Conservation (phyloP, 2,797 vertebrate genomes). For the Pangasius sanitwongsei region DNA sequence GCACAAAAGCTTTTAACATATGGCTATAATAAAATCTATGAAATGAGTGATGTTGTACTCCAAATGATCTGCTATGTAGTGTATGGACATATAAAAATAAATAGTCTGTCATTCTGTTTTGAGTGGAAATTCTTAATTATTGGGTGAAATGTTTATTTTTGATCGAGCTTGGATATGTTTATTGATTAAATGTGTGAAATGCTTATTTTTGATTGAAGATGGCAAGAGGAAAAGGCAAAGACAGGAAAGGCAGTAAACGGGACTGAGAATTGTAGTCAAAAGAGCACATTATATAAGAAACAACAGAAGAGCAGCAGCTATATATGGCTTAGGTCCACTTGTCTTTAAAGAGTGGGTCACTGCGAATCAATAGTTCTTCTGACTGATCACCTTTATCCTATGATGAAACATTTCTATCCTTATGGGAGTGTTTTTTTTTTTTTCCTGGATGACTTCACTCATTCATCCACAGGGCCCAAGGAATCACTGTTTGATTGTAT, state of each 20-base stretch:
- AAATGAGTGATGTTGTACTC: neutral
- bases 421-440: neutral
- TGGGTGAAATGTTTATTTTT: neutral
- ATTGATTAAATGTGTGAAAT: too few relatives aligned
- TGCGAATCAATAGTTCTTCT: neutral
- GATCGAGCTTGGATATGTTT: too few relatives aligned
- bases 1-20: constrained; percentile 31
- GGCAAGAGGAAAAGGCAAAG: neutral
- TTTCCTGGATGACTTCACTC: neutral
- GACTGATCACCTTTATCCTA: neutral
- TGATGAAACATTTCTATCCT: neutral
- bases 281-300: neutral
- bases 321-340: neutral
- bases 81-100: neutral
- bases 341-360: neutral
- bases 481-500: neutral
- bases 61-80: neutral
- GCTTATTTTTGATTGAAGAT: neutral
- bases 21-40: constrained; percentile 23
- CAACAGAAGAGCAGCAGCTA: neutral
- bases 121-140: neutral
- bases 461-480: neutral
- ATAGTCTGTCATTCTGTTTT: neutral
- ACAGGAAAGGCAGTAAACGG: neutral
- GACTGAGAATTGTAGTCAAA: neutral